Percentiles rank a stretch among this genome's conserved stretches.
Conservation (phyloP, 2,113 vertebrate genomes). For the Microcebus jonahi region DNA sequence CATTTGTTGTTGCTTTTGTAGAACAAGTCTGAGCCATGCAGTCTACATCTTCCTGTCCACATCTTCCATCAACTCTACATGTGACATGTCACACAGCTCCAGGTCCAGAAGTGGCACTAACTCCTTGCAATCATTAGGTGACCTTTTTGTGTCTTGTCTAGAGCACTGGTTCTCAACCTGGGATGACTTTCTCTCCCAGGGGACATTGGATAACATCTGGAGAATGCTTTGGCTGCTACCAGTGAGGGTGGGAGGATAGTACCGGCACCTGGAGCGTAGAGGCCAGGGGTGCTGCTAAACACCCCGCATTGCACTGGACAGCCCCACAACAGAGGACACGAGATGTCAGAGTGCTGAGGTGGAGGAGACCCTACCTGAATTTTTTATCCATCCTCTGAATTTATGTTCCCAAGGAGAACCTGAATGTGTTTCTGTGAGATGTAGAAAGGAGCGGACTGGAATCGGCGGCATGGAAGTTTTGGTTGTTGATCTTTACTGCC, state of each 20-base stretch:
- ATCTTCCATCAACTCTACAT: not conserved
- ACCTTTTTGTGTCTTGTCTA: not conserved
- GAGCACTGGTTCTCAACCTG: not conserved
- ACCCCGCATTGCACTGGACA: fast-evolving
- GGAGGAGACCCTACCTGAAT: not conserved
- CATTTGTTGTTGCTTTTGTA: not conserved
- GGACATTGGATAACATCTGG: not conserved
- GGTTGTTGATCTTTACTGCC: not conserved
- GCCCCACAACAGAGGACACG: not conserved
- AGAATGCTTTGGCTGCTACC: not conserved
- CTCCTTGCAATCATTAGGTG: not conserved
- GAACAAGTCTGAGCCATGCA: fast-evolving
- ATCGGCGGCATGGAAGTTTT: no score
- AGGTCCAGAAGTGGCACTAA: not conserved
- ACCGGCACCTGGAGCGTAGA: no score
- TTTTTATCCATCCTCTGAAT: not conserved
- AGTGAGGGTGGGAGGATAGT: fast-evolving
- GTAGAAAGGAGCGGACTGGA: not conserved
- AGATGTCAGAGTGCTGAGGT: fast-evolving
- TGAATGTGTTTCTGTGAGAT: not conserved
- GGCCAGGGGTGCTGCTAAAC: not conserved
- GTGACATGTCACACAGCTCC: no score
- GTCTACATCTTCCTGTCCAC: not conserved
- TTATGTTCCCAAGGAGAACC: not conserved
- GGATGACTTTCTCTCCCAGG: not conserved